Base-by-base conservation (phyloP, 2,113 vertebrate species). In the Hylia prasina region DNA sequence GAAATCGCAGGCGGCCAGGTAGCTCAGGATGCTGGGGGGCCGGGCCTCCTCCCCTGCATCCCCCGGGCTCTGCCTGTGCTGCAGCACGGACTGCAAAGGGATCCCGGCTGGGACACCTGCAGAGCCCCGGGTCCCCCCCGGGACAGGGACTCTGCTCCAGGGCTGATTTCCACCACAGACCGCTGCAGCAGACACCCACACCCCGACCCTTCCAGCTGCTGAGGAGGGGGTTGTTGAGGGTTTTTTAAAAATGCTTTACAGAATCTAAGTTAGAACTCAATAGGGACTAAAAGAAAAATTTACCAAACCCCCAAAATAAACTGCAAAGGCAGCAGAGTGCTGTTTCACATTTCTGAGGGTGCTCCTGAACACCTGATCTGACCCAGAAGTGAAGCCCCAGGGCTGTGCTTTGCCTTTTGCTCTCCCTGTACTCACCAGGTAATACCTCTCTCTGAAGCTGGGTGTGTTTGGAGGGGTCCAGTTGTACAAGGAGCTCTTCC, bases 391-490 rank as follows among this genome's bases (percentile, higher is more conserved):
- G 6, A 2, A 12, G 11, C 6, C 64, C 13, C 12, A 9, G 31
- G 2, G 8, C 22, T 50, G 27, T 16, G 48, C 37, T 75, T 10
- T 48, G 50, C 51, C 40, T 21, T 31, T 11, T n/a, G 42, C 79
- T 45, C 28, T 33, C 48, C 39, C 5, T 0, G 58, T 45, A 97
- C 98, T 98, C 93, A 99, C 99, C 93, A 98, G 96, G 86, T 99
- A 99, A 91, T 99, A 99, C 30, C 98, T 99, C 96, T 99, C 99
- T 7, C 98, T 98, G 98, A 99, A 99, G 97, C 98, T 99, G 47
- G 99, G 99, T 1, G 99, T 99, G 91, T 97, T 99, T 2, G 99
- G 99, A 10, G 99, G 98, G 0, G 99, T 99, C 99, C 98, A 99
- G 97, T 97, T 98, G 97, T 99, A 98, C 13, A 99, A 85, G 0